Evolutionary conservation across 35 echinoderm and acorn worm species (phyloP).

Genomic region (Eucidaris tribuloides): DNA sequence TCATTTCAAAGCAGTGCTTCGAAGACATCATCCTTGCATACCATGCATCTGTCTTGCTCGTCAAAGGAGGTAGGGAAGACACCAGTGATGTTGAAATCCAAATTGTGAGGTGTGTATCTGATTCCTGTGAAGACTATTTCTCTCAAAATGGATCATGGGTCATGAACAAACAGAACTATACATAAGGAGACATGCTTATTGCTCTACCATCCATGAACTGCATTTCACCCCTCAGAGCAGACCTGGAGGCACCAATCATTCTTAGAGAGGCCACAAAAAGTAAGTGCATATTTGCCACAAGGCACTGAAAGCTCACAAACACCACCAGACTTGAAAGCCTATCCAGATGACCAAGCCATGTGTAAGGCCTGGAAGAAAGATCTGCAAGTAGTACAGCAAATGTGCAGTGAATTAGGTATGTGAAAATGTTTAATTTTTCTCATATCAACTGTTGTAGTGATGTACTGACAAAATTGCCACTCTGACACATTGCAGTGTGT

Average conservation of each 20-base stretch:
- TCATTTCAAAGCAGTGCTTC: not conserved
- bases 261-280: constrained; percentile 1
- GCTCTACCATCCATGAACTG: not conserved
- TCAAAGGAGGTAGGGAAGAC: not conserved
- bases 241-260: not conserved
- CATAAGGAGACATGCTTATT: not conserved
- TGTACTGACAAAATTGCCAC: too few relatives aligned
- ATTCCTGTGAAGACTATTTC: not conserved
- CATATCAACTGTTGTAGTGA: too few relatives aligned
- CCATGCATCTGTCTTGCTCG: not conserved
- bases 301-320: not conserved
- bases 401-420: not conserved
- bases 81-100: not conserved
- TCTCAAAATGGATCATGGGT: constrained; percentile 6
- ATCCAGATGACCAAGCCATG: not conserved
- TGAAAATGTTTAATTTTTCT: too few relatives aligned
- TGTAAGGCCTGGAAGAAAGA: not conserved
- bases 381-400: not conserved
- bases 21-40: not conserved
- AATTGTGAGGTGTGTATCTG: not conserved
- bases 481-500: too few relatives aligned
- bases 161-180: not conserved
- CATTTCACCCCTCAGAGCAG: not conserved
- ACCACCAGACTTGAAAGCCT: not conserved
- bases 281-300: not conserved